phyloP scores from a whole-genome alignment of 2,888 invertebrate species.

The Creontiades dilutus region DNA sequence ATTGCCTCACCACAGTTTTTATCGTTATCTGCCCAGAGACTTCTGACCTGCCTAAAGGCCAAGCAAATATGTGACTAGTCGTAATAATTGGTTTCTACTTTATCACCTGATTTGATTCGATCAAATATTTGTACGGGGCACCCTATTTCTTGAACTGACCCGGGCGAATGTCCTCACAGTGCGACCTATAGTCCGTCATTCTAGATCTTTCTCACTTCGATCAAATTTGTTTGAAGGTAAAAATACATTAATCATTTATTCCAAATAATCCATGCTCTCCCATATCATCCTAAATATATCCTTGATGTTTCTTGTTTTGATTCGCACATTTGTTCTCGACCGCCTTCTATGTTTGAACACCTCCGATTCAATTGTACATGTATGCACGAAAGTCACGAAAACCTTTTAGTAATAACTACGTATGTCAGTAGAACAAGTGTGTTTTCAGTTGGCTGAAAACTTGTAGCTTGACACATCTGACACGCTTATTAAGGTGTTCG shows the following conservation, averaged over 20 bases:
- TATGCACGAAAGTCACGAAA: too few species aligned
- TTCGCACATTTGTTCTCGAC: too few species aligned
- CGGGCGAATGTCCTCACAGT: constrained; percentile 44
- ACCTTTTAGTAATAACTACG: too few species aligned
- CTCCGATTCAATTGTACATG: too few species aligned
- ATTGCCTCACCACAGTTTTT: neutral
- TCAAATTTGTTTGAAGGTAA: neutral
- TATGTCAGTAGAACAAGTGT: too few species aligned
- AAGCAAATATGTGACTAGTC: constrained; percentile 10
- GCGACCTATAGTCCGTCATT: constrained; percentile 10
- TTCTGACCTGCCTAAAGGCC: constrained; percentile 39
- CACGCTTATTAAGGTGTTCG: too few species aligned
- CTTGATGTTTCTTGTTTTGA: too few species aligned
- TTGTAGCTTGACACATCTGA: too few species aligned
- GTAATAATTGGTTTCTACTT: constrained; percentile 35
- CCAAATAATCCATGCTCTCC: neutral
- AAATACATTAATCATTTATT: neutral
- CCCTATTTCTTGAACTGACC: constrained; percentile 42
- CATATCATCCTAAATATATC: too few species aligned
- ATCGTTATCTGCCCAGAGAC: neutral
- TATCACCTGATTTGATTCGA: constrained; percentile 51
- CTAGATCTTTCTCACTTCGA: neutral
- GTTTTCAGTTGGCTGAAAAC: too few species aligned
- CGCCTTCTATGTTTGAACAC: too few species aligned
- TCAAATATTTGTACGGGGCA: constrained; percentile 18